These are phyloP conservation scores for Eurosta solidaginis DNA, from an alignment of 1,140 invertebrate species.

Conservation along the genomic window DNA sequence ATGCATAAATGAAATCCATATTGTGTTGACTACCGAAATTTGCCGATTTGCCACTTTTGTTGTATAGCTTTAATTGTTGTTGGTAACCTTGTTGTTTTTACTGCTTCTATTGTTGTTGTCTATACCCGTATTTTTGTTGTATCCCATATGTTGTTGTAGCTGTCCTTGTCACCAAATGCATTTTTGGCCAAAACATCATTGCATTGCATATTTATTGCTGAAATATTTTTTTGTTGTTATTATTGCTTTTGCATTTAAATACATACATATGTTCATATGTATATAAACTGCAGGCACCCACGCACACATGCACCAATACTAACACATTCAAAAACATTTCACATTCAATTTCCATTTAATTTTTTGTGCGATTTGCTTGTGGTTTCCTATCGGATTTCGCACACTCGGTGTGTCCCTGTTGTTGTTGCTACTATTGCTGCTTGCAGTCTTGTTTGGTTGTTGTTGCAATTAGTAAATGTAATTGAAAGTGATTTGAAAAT, in stretches of 20 bases:
- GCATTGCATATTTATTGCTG: not conserved
- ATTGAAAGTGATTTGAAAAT: slow-evolving; percentile 26
- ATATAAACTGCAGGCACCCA: too few relatives aligned
- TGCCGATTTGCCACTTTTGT: not conserved
- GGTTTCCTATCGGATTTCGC: slow-evolving; percentile 17
- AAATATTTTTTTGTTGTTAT: not conserved
- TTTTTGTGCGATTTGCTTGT: slow-evolving; percentile 20
- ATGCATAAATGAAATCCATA: not conserved
- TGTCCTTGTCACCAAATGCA: not conserved
- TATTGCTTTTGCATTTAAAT: not conserved
- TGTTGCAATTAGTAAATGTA: slow-evolving; percentile 24
- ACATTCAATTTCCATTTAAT: not conserved
- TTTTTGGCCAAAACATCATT: not conserved
- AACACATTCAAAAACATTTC: not conserved
- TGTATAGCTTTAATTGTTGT: too few relatives aligned
- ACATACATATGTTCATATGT: not conserved
- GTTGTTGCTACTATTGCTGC: not conserved
- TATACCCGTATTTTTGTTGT: not conserved
- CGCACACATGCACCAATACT: not conserved
- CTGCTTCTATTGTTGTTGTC: not conserved
- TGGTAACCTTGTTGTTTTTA: too few relatives aligned
- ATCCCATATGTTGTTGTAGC: not conserved
- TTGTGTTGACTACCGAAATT: not conserved
- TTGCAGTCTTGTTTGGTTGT: not conserved
- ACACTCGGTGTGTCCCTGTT: not conserved